These are phyloP conservation scores for Perca flavescens DNA, from an alignment of 2,113 vertebrate genomes.

Conservation along the genomic window DNA sequence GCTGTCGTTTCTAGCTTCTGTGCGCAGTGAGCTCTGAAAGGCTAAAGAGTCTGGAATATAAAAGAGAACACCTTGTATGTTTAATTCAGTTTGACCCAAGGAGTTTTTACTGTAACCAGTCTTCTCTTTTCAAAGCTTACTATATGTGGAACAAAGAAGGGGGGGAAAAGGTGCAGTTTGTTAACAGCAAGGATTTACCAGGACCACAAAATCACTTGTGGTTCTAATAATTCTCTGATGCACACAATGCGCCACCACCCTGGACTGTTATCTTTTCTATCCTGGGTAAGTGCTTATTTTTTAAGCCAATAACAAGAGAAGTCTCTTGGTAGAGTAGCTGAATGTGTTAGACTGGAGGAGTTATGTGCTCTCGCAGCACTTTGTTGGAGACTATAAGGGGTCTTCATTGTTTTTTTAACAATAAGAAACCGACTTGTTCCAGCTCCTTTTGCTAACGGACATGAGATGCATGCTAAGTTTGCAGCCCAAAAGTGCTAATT, in stretches of 20 bases:
- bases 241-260: background rate
- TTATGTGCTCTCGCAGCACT: background rate
- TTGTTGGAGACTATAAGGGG: background rate
- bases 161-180: background rate
- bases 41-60: conserved; percentile 20
- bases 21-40: conserved; percentile 23
- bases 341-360: conserved; percentile 15
- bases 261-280: conserved; percentile 21
- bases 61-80: conserved; percentile 15
- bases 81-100: conserved; percentile 30
- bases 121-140: conserved; percentile 13
- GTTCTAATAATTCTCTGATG: conserved; percentile 35
- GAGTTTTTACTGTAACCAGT: conserved; percentile 13
- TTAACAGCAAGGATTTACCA: conserved; percentile 46
- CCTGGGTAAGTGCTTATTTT: conserved; percentile 18
- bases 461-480: conserved; percentile 10
- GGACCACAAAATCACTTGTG: conserved; percentile 28
- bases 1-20: background rate
- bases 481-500: conserved; percentile 13
- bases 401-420: conserved; percentile 8
- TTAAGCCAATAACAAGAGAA: conserved; percentile 29
- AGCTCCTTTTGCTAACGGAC: conserved; percentile 4
- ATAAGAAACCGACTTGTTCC: conserved; percentile 18
- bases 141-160: background rate
- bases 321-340: background rate